phyloP scores from a whole-genome alignment of 2,888 invertebrate genomes.

The Acronicta leporina region DNA sequence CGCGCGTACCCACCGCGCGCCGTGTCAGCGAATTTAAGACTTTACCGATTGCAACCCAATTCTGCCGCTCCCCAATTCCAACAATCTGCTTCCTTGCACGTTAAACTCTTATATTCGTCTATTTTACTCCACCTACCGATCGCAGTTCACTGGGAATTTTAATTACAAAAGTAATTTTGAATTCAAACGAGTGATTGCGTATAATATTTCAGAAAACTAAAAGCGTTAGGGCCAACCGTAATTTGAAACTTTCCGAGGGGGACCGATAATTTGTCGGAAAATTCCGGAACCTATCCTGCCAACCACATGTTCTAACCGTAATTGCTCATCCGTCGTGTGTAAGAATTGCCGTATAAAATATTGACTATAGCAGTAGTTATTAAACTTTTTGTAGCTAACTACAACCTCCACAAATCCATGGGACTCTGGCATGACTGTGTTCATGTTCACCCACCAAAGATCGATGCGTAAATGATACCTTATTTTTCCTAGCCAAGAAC shows the following conservation, averaged over 20 bases:
- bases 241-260: constrained; percentile 71
- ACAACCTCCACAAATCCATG: no score
- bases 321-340: constrained; percentile 59
- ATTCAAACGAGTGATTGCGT: constrained; percentile 63
- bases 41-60: constrained; percentile 78
- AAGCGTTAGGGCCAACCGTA: constrained; percentile 61
- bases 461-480: no score
- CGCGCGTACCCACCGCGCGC: constrained; percentile 43
- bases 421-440: no score
- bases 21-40: constrained; percentile 81
- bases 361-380: no score
- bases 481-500: no score
- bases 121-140: constrained; percentile 51
- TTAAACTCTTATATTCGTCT: constrained; percentile 59
- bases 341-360: constrained; percentile 10
- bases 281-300: constrained; percentile 66
- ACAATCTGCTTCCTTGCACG: constrained; percentile 60
- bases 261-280: constrained; percentile 72
- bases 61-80: constrained; percentile 74
- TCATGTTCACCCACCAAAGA: no score
- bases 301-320: constrained; percentile 62
- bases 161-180: constrained; percentile 67
- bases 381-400: no score
- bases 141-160: constrained; percentile 55
- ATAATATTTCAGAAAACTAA: constrained; percentile 69